phyloP scores from a whole-genome alignment of 2,113 vertebrate genomes.

The Paralichthys olivaceus region DNA sequence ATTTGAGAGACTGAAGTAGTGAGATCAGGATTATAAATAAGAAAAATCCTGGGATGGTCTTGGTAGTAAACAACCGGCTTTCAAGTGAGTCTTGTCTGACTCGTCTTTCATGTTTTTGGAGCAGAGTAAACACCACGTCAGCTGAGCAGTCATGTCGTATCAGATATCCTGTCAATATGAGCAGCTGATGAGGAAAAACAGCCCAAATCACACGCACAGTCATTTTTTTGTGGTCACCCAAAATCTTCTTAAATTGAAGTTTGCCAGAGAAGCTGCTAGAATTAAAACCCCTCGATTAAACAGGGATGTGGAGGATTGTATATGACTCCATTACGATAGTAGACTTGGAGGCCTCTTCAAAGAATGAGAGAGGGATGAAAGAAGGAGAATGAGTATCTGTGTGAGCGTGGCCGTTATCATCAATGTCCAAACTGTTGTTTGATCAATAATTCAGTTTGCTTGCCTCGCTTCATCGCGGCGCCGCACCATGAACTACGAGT shows the following conservation, averaged over 20 bases:
- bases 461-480: constrained; percentile 1
- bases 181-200: neutral
- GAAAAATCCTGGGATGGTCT: constrained; percentile 1
- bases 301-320: neutral
- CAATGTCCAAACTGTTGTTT: constrained; percentile 18
- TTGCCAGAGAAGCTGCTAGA: neutral
- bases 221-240: neutral
- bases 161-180: constrained; percentile 1
- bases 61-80: constrained; percentile 37
- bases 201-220: no score
- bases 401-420: constrained; percentile 5
- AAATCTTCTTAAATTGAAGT: constrained; percentile 8
- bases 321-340: neutral
- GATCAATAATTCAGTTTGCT: constrained; percentile 35
- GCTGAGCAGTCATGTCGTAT: neutral
- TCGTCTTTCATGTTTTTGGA: neutral
- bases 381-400: neutral
- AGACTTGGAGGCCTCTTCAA: constrained; percentile 18
- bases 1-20: neutral
- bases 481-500: neutral
- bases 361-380: constrained; percentile 10
- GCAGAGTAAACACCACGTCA: neutral
- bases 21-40: neutral
- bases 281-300: neutral
- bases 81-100: constrained; percentile 14